phyloP scores from a whole-genome alignment of 2,888 invertebrate species.

The Ariolimax columbianus region DNA sequence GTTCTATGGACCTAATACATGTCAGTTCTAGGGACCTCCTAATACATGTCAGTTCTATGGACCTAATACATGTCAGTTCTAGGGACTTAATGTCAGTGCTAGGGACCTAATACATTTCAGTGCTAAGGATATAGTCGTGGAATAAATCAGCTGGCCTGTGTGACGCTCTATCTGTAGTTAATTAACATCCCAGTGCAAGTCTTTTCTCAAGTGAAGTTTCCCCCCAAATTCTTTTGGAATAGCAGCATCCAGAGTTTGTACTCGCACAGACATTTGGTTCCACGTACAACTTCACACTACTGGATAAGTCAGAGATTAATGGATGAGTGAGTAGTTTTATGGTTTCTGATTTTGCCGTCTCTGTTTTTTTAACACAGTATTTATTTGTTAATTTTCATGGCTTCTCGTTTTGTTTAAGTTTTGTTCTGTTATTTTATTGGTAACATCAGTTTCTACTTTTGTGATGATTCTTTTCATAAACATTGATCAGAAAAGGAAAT shows the following conservation, averaged over 20 bases:
- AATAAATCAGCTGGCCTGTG: neutral
- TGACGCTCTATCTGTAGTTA: neutral
- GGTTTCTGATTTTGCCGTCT: neutral
- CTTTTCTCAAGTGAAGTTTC: neutral
- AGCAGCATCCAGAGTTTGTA: neutral
- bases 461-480: no score
- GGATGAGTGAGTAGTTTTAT: conserved; percentile 29
- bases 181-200: neutral
- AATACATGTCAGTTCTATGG: no score
- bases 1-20: no score
- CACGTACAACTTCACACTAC: neutral
- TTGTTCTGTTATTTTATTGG: neutral
- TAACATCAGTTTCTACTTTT: no score
- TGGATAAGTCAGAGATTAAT: conserved; percentile 41
- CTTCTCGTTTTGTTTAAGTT: neutral
- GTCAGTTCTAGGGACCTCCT: no score
- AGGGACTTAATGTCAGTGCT: no score
- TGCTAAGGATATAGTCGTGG: no score
- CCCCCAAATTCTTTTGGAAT: neutral
- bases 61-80: no score
- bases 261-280: neutral
- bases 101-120: no score
- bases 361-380: neutral
- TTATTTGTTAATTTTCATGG: neutral
- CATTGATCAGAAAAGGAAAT: no score